phyloP scores from a whole-genome alignment of 2,888 invertebrate species.

The Danaus chrysippus region DNA sequence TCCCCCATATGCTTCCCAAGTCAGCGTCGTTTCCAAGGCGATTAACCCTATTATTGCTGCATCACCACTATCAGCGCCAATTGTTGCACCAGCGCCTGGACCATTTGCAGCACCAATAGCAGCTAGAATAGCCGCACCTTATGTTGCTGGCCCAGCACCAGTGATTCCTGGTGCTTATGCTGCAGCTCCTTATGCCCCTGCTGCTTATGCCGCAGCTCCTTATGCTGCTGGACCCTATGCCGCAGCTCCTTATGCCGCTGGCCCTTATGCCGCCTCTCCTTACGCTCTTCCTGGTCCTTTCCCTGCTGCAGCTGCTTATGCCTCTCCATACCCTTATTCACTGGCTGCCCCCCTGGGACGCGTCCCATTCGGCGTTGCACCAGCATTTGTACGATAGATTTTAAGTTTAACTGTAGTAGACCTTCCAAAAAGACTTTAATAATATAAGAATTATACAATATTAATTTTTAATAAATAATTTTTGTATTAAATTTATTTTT shows the following conservation, averaged over 20 bases:
- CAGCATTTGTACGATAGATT: conserved; percentile 73
- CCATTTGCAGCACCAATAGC: conserved; percentile 41
- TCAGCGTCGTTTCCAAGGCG: conserved; percentile 75
- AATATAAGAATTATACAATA: conserved; percentile 14
- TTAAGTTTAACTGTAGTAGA: conserved; percentile 55
- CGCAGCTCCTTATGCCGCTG: conserved; percentile 31
- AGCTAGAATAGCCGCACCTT: conserved; percentile 36
- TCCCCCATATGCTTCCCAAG: conserved; percentile 80
- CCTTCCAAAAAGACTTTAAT: conserved; percentile 51
- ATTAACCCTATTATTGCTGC: conserved; percentile 61
- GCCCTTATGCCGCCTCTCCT: conserved; percentile 35
- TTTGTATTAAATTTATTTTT: conserved; percentile 4
- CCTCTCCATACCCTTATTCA: conserved; percentile 43
- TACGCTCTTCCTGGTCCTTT: conserved; percentile 35
- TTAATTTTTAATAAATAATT: conserved; percentile 17
- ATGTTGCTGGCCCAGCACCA: conserved; percentile 32
- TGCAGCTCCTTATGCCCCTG: conserved; percentile 34
- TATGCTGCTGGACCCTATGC: conserved; percentile 26
- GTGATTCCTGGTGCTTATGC: conserved; percentile 30
- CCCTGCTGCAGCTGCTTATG: conserved; percentile 37
- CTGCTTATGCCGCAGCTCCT: conserved; percentile 31
- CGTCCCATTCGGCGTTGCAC: conserved; percentile 53
- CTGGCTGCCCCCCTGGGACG: conserved; percentile 48
- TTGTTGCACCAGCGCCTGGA: conserved; percentile 37
- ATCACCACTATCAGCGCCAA: conserved; percentile 43